Percentiles rank a stretch among this genome's conserved stretches.
phyloP scores from a whole-genome alignment of 53 echinoderm and acorn worm species.

The Echinometra lucunter region DNA sequence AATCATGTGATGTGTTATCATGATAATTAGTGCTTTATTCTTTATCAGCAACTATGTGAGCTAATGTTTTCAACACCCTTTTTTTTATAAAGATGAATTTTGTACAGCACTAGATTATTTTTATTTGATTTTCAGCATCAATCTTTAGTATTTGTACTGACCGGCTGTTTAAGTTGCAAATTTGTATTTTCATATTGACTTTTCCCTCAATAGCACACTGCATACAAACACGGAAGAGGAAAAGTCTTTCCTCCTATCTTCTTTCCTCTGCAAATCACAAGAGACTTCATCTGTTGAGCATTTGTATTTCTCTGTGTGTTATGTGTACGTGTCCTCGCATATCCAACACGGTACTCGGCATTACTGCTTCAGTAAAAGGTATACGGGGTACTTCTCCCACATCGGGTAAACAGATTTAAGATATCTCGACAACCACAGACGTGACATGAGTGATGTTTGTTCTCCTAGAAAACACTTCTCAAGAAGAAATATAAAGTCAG shows the following conservation, averaged over 20 bases:
- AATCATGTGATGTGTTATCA: neutral
- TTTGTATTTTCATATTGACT: neutral
- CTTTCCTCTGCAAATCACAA: neutral
- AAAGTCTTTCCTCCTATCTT: neutral
- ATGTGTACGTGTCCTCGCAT: conserved; percentile 5
- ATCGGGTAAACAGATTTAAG: conserved; percentile 2
- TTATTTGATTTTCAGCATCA: no score
- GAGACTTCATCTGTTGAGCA: neutral
- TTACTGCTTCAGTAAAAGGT: neutral
- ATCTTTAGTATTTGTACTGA: no score
- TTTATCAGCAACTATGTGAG: no score
- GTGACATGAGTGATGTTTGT: neutral
- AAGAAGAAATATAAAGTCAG: neutral
- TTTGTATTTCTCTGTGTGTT: neutral
- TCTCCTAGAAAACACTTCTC: neutral
- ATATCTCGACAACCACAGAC: neutral
- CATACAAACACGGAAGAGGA: neutral
- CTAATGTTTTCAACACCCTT: no score
- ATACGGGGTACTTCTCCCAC: neutral
- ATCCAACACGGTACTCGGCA: neutral
- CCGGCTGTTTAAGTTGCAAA: neutral
- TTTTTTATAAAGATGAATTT: no score
- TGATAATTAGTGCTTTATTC: neutral
- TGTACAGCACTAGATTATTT: no score
- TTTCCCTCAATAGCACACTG: neutral